These are phyloP conservation scores for Tanypteryx hageni DNA, from an alignment of 2,888 invertebrate species.

Conservation along the genomic window DNA sequence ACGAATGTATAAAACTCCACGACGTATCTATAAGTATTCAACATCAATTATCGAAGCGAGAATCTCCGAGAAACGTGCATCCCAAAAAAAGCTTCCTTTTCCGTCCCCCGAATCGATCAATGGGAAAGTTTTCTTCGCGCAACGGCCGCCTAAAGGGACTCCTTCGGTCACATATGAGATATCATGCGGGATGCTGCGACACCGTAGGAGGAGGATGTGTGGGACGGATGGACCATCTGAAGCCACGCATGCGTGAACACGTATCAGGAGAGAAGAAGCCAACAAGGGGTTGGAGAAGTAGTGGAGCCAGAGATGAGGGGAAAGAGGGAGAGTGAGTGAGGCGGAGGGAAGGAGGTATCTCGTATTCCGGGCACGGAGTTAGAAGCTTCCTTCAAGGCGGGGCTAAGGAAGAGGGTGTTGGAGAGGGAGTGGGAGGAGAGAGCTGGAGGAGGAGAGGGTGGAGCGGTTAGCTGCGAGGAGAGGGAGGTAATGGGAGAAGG, in stretches of 20 bases:
- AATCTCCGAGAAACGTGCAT: not conserved
- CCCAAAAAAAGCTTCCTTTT: not conserved
- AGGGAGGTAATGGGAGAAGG: not conserved
- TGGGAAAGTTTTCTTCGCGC: not conserved
- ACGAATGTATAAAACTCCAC: not conserved
- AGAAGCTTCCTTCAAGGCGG: conserved; percentile 19
- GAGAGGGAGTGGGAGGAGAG: not conserved
- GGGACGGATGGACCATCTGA: conserved; percentile 9
- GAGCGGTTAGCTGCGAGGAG: not conserved
- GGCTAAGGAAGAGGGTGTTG: conserved; percentile 19
- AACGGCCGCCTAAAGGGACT: not conserved
- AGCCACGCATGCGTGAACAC: conserved; percentile 35
- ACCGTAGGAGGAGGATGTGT: conserved; percentile 9
- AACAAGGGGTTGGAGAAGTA: not conserved
- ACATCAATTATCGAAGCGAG: not conserved
- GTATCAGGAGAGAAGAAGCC: conserved; percentile 19
- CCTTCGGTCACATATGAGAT: conserved; percentile 1
- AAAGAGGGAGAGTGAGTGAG: not conserved
- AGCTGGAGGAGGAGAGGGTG: not conserved
- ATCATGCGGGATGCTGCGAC: conserved; percentile 30
- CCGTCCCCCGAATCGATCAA: conserved; percentile 11
- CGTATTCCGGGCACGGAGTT: conserved; percentile 21
- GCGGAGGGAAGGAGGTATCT: conserved; percentile 14
- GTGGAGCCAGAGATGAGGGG: not conserved
- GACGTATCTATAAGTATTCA: not conserved